Evolutionary conservation across 53 echinoderm and acorn worm species (phyloP), one percentile per base, ranked within the genome.

Genomic region (Luidia sarsii): DNA sequence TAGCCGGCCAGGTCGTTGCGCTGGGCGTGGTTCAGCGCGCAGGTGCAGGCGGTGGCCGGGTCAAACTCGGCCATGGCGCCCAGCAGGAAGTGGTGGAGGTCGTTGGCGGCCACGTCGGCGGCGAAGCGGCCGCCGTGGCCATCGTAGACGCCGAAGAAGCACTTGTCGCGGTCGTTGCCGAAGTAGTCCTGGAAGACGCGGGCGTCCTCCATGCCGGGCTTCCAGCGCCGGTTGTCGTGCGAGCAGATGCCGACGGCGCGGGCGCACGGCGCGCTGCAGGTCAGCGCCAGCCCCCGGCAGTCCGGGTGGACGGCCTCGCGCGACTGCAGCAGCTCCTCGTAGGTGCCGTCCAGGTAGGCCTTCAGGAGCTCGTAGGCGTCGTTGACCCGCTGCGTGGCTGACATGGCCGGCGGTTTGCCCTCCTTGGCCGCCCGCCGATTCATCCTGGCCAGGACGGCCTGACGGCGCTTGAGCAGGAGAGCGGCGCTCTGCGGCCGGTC

Each of bases 61-160:
- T 99, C 99, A 81, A 99, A 94, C 55, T 94, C 84, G 33, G 89
- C 68, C 81, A 99, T 94, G 59, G 94, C 99, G 48, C 82, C 79
- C 2, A 99, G 51, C 18, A 99, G 86, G 57, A 83, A 81, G 74
- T 99, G 99, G 62, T 99, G 99, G 33, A 99, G 71, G 64, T 99
- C 99, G 20, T 99, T 94, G 54, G 99, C 91, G 33, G 92, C 79
- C 3, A 99, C 57, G 67, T 99, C 99, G 6, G 94, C 94, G 3
- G 99, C 87, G 83, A 89, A 99, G 43, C 99, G 73, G 7, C 99
- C 99, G 54, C 89, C 91, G 82, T 99, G 91, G n/a, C 99, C 99
- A 70, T 99, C 99, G 50, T 91, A 99, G 18, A 99, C 87, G 6
- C 83, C 99, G 65, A 94, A 99, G 85, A 99, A 99, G 61, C 94